These are phyloP conservation scores for Gymnoscelis rufifasciata DNA, from an alignment of 2,888 invertebrate species.

Conservation along the genomic window DNA sequence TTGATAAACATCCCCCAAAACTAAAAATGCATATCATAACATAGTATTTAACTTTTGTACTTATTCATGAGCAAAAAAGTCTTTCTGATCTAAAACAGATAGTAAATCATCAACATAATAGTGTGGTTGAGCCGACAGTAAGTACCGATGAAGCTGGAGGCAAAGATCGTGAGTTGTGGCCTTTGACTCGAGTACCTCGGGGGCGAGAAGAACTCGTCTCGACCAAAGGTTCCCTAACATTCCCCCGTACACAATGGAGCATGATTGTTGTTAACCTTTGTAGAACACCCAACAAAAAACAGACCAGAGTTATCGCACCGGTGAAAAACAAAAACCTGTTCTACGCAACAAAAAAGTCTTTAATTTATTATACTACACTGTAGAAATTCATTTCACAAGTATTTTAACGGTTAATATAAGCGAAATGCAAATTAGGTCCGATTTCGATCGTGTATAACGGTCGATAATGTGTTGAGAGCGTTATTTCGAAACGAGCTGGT, in stretches of 20 bases:
- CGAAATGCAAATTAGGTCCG: conserved; percentile 21
- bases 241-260: conserved; percentile 19
- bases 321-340: conserved; percentile 10
- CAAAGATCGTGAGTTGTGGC: conserved; percentile 53
- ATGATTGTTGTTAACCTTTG: conserved; percentile 25
- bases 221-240: conserved; percentile 34
- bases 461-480: conserved; percentile 38
- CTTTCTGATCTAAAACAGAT: conserved; percentile 6
- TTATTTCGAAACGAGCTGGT: conserved; percentile 44
- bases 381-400: conserved; percentile 9
- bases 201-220: conserved; percentile 45
- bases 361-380: conserved; percentile 11
- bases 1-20: no score
- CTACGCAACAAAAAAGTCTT: background rate
- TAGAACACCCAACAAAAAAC: conserved; percentile 18
- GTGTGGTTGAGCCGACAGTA: conserved; percentile 29
- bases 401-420: conserved; percentile 10
- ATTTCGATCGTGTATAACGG: conserved; percentile 31
- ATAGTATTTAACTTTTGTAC: no score
- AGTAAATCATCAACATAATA: conserved; percentile 33
- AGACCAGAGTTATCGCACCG: conserved; percentile 1
- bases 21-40: no score
- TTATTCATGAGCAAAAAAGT: no score
- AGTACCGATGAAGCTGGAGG: conserved; percentile 40
- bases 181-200: conserved; percentile 51